Base-by-base conservation (phyloP, 2,888 invertebrate species). In the Aspidapion aeneum region DNA sequence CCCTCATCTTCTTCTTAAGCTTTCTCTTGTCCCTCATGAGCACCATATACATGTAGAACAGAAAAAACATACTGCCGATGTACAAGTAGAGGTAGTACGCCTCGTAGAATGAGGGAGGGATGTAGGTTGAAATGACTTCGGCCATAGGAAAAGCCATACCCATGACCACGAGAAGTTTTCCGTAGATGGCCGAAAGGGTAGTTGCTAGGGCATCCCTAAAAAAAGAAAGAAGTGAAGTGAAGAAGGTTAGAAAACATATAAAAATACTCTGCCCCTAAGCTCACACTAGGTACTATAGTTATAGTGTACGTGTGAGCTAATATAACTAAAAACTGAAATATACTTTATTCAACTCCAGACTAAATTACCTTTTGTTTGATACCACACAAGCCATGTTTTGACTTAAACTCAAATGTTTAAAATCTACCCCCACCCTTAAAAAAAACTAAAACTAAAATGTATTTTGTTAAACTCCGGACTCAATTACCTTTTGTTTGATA, bases 91-190 rank as follows among this genome's bases (percentile, higher is more conserved):
- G 80, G 68, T 79, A 80, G 69, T 80, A 80, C 78, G 90, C 93
- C 86, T 95, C 94, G 81, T 95, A 96, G 81, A 94, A 95, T 22
- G 94, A 93, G 69, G 94, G 93, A 74, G 96, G 95, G 77, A 96
- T 94, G 81, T 94, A 93, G 19, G 94, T 93, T 55, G 95, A 95
- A 77, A 96, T 95, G 72, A 96, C 94, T 85, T 96, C 96, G 67
- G 96, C 94, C 90, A 97, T 91, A 59, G 96, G 96, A 81, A 97
- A 94, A 17, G 96, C 94, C 68, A 94, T 90, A 67, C 96, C 96
- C 91, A 96, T 93, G 56, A 96, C 95, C 52, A 96, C 94, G 72
- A 97, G 82, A 59, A 96, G 85, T 81, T 96, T 95, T 56, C 95
- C 96, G 79, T 97, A 97, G 21, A 97, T 85, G 0, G 96, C 96